Percentiles rank a stretch among this genome's conserved stretches.
Evolutionary conservation across 2,888 invertebrate species (phyloP).

Genomic region (Eremobia ochroleuca): DNA sequence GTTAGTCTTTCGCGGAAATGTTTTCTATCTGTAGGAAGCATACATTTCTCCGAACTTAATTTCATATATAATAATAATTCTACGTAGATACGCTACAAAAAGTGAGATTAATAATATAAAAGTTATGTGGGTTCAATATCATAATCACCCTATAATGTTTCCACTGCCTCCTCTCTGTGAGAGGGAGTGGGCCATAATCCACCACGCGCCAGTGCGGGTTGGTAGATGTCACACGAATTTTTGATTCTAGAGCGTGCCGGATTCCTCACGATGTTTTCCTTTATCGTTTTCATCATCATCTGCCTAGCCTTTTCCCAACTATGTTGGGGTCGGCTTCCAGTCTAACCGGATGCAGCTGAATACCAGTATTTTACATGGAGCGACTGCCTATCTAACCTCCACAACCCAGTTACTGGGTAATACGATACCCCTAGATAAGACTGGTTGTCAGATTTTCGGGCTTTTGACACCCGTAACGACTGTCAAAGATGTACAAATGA

Average conservation of each 20-base stretch:
- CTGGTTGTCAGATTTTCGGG: no score
- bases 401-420: no score
- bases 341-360: no score
- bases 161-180: not conserved
- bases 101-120: not conserved
- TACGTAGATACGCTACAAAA: not conserved
- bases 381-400: no score
- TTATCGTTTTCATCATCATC: not conserved
- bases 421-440: no score
- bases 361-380: no score
- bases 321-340: no score
- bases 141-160: not conserved
- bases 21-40: not conserved
- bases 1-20: not conserved
- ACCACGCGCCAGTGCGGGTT: not conserved
- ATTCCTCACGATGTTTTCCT: not conserved
- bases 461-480: no score
- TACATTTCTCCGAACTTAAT: not conserved
- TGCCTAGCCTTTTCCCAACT: no score
- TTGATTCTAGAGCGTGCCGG: no score
- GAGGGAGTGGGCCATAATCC: not conserved
- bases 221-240: not conserved
- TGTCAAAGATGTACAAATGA: no score
- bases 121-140: not conserved
- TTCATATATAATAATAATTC: no score